Evolutionary conservation across 2,888 invertebrate species (phyloP).

Genomic region (Drosophila ustulata): DNA sequence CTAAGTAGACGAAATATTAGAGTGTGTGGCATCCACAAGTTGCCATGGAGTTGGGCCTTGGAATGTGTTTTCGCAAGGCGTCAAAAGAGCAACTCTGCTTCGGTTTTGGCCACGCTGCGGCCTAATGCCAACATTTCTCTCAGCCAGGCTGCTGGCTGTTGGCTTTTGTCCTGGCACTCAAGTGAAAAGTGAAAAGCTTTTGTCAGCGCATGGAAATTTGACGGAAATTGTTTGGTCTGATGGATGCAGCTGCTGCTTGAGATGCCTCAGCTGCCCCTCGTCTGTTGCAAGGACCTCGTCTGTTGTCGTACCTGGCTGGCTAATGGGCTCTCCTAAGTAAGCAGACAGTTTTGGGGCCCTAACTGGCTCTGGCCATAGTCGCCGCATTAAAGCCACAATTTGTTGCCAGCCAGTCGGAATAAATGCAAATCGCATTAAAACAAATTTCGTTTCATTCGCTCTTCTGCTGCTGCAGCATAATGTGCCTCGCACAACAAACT

Average conservation of each 20-base stretch:
- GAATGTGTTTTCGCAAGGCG: background rate
- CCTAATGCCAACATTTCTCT: conserved; percentile 33
- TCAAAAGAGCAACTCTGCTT: conserved; percentile 24
- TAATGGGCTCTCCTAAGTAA: conserved; percentile 67
- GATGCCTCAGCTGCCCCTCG: conserved; percentile 6
- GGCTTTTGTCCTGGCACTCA: conserved; percentile 76
- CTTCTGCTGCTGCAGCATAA: conserved; percentile 58
- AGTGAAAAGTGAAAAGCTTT: conserved; percentile 81
- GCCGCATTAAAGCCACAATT: conserved; percentile 55
- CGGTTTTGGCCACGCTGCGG: conserved; percentile 7
- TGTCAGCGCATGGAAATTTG: conserved; percentile 79
- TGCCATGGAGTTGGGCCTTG: background rate
- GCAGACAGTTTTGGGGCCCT: conserved; percentile 62
- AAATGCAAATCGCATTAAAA: conserved; percentile 80
- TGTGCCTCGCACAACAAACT: conserved; percentile 59
- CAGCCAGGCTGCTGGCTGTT: conserved; percentile 28
- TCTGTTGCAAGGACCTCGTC: background rate
- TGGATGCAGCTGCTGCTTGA: conserved; percentile 69
- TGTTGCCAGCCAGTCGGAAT: conserved; percentile 63
- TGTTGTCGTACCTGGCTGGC: conserved; percentile 29
- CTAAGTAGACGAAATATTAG: conserved; percentile 1
- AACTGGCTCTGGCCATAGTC: conserved; percentile 28
- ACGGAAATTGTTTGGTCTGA: conserved; percentile 80
- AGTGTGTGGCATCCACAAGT: background rate
- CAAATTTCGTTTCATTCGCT: conserved; percentile 58